These are phyloP conservation scores for Rhagoletis pomonella DNA, from an alignment of 1,140 invertebrate genomes.

Conservation along the genomic window DNA sequence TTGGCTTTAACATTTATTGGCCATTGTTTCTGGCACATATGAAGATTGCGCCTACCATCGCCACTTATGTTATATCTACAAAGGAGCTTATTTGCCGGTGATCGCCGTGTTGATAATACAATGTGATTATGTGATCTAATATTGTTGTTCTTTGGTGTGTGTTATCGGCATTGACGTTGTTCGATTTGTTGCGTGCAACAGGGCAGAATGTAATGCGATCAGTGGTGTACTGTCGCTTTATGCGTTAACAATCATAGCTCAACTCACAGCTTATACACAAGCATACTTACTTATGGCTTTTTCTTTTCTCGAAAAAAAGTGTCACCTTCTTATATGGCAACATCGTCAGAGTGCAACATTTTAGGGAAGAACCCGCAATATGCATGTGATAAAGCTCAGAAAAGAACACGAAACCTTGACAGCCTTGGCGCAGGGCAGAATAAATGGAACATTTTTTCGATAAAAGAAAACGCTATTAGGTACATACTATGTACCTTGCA, in stretches of 20 bases:
- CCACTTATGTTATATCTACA: background rate
- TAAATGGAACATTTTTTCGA: too few relatives aligned
- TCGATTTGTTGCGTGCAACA: conserved; percentile 1
- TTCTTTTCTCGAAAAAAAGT: too few relatives aligned
- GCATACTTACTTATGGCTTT: too few relatives aligned
- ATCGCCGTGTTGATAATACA: conserved; percentile 27
- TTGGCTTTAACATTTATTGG: conserved; percentile 6
- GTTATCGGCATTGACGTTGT: background rate
- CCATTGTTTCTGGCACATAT: background rate
- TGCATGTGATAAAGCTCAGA: too few relatives aligned
- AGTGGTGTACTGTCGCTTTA: conserved; percentile 8
- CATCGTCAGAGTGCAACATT: too few relatives aligned
- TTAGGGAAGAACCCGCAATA: too few relatives aligned
- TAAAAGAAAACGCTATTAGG: too few relatives aligned
- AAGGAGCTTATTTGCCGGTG: background rate
- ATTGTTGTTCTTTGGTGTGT: background rate
- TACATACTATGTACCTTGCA: too few relatives aligned
- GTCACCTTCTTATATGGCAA: too few relatives aligned
- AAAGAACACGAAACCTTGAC: too few relatives aligned
- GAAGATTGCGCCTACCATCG: background rate
- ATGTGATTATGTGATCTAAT: conserved; percentile 34
- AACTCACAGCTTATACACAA: too few relatives aligned
- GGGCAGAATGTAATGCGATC: conserved; percentile 37
- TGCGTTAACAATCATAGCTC: background rate
- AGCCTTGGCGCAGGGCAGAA: too few relatives aligned